Evolutionary conservation across 2,888 invertebrate genomes (phyloP), one percentile per base, ranked within the genome.

Genomic region (Papilio demoleus): DNA sequence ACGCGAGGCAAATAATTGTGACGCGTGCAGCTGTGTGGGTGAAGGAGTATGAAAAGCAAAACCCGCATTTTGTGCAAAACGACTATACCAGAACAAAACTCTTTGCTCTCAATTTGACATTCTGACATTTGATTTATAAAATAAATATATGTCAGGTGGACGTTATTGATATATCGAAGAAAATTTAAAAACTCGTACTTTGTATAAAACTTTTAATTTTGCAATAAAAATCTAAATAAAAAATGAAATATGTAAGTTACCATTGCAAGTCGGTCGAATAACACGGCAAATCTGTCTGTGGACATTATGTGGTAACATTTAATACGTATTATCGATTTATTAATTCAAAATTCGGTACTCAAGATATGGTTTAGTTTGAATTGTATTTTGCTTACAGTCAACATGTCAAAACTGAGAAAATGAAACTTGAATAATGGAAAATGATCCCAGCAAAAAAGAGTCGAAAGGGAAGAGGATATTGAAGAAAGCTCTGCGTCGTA

Each of bases 391-490:
- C 75, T 84, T 84, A 65, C 84, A 84, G 81, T 84, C 86, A 90
- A 86, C 85, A 91, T 91, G 91, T 83, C 81, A 76, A 79, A 80
- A 74, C 76, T 76, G 77, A 79, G 77, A 71, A 81, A 81, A 80
- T 78, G 31, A 69, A 85, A 81, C 74, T 75, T 78, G 76, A 84
- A 92, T 88, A 84, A 92, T 92, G 92, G 92, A 92, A 87, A 88
- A 91, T 91, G 91, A 92, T 83, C 88, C 90, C 76, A 89, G 83
- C 75, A 90, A 92, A 81, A 92, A 91, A 76, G 91, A 90, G 75
- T 90, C 90, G 42, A 91, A 89, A 79, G 91, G 90, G 74, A 92
- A 91, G 82, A 85, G 90, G 79, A 81, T 91, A 76, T 81, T 90
- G 59, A 92, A 91, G 78, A 92, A 89, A 81, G 88, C 87, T 70